These are phyloP conservation scores for Nasonia giraulti DNA, from an alignment of 1,140 invertebrate species.

Conservation along the genomic window DNA sequence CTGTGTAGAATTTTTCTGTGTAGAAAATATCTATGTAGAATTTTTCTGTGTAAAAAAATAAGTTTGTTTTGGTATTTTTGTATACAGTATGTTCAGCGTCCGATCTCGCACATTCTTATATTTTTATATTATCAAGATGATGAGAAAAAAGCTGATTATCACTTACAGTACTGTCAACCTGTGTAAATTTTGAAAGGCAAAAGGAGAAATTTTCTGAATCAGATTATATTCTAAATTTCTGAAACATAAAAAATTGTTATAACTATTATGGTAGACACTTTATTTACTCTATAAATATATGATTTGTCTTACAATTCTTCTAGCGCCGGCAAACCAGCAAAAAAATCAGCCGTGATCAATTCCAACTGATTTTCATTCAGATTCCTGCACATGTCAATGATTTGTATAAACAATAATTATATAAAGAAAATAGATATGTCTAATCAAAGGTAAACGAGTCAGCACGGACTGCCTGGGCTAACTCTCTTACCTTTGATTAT, in stretches of 20 bases:
- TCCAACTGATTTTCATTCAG: slow-evolving; percentile 72
- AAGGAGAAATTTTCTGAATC: slow-evolving; percentile 69
- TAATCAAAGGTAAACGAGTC: no score
- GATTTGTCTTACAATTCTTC: slow-evolving; percentile 11
- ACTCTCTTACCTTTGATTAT: no score
- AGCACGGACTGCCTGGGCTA: no score
- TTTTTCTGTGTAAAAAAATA: no score
- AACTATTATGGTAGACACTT: not conserved
- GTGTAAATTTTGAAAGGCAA: slow-evolving; percentile 71
- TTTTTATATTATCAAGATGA: no score
- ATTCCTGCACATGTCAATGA: slow-evolving; percentile 63
- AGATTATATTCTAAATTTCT: slow-evolving; percentile 65
- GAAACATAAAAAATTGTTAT: slow-evolving; percentile 45
- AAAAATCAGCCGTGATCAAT: slow-evolving; percentile 69
- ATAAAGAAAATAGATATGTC: no score
- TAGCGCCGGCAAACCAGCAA: slow-evolving; percentile 69
- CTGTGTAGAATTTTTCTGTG: no score
- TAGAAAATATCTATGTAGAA: no score
- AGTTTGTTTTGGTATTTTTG: no score
- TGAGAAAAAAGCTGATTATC: slow-evolving; percentile 7
- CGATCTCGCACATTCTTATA: no score
- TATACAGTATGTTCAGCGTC: no score
- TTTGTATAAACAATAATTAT: not conserved
- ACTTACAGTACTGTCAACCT: slow-evolving; percentile 76
- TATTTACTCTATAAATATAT: not conserved